Evolutionary conservation across 2,888 invertebrate genomes (phyloP).

Genomic region (Hemithea aestivaria): DNA sequence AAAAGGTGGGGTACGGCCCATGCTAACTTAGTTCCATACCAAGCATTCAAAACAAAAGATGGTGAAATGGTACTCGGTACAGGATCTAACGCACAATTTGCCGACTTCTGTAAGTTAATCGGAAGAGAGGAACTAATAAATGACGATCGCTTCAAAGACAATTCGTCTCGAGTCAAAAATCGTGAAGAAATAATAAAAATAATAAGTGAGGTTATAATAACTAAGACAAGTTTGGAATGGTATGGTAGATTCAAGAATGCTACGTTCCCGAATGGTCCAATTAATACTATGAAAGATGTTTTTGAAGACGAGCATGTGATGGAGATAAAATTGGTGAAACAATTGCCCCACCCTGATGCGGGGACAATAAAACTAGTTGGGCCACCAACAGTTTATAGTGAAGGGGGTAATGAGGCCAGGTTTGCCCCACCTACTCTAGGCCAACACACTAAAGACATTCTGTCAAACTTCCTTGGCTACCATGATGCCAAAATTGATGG

Average conservation of each 20-base stretch:
- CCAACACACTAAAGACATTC: conserved; percentile 90
- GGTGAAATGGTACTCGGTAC: conserved; percentile 92
- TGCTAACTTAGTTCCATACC: conserved; percentile 96
- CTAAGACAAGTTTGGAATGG: conserved; percentile 88
- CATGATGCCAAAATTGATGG: conserved; percentile 78
- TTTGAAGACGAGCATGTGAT: conserved; percentile 93
- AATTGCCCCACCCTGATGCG: conserved; percentile 83
- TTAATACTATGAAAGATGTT: conserved; percentile 91
- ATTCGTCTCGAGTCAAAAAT: conserved; percentile 87
- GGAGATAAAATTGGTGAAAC: conserved; percentile 84
- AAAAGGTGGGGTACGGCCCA: conserved; percentile 95
- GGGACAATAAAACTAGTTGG: conserved; percentile 89
- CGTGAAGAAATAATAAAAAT: conserved; percentile 83
- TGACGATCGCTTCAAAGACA: conserved; percentile 84
- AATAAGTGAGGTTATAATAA: conserved; percentile 77
- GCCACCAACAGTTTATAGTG: conserved; percentile 91
- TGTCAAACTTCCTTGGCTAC: conserved; percentile 83
- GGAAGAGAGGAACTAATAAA: conserved; percentile 78
- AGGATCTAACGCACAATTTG: conserved; percentile 91
- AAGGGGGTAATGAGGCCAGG: conserved; percentile 83
- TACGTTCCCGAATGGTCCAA: conserved; percentile 92
- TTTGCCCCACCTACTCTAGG: conserved; percentile 91
- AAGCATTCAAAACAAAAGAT: conserved; percentile 90
- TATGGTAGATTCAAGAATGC: conserved; percentile 82
- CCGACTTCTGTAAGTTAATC: conserved; percentile 83